Evolutionary conservation across 2,797 vertebrate genomes (phyloP).

Genomic region (Cyclura pinguis): DNA sequence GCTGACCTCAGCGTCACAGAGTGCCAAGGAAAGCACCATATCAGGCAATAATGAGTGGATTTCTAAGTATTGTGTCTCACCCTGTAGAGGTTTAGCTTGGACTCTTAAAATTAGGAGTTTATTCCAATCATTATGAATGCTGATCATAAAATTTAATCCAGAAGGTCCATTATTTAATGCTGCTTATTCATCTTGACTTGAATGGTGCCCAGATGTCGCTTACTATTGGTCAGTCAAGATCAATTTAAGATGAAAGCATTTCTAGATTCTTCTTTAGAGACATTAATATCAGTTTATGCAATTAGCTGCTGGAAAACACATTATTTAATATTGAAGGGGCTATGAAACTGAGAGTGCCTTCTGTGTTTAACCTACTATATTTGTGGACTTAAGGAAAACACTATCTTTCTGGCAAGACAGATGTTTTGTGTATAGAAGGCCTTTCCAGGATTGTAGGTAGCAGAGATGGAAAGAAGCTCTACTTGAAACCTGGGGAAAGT

Average conservation of each 20-base stretch:
- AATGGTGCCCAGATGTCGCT: background rate
- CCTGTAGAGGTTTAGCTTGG: background rate
- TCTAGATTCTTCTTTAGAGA: background rate
- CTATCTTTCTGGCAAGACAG: background rate
- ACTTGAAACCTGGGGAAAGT: no score
- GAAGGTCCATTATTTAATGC: constrained; percentile 6
- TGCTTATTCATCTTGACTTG: background rate
- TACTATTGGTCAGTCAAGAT: background rate
- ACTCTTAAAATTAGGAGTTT: background rate
- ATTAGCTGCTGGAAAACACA: background rate
- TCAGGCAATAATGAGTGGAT: background rate
- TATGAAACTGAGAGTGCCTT: background rate
- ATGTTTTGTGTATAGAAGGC: background rate
- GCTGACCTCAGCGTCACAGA: background rate
- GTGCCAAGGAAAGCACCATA: constrained; percentile 9
- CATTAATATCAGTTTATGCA: background rate
- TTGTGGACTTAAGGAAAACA: background rate
- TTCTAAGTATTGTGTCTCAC: background rate
- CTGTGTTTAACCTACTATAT: background rate
- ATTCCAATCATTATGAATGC: background rate
- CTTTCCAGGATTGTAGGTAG: no score
- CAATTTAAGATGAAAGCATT: background rate
- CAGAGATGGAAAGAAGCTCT: no score
- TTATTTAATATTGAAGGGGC: background rate
- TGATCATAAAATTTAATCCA: background rate